Conservation (phyloP, 92 coral and sea anemone genomes). For the Epizoanthus rinbou region DNA sequence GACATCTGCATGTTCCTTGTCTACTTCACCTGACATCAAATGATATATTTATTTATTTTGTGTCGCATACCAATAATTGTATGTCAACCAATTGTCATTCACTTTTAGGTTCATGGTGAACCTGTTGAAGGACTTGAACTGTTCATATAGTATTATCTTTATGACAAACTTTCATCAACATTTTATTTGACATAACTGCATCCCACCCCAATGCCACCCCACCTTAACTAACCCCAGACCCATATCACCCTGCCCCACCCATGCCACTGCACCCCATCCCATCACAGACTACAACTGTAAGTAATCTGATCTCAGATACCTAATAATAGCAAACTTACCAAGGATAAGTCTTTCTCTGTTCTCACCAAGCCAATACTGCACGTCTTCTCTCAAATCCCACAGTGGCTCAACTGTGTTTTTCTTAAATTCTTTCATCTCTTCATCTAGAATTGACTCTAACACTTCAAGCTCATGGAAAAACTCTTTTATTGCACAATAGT, state of each 20-base stretch:
- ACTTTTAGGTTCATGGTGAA: too few species aligned
- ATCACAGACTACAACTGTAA: too few species aligned
- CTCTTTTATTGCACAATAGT: slow-evolving; percentile 68
- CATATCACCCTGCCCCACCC: too few species aligned
- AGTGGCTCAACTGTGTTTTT: slow-evolving; percentile 87
- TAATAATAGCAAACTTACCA: slow-evolving; percentile 71
- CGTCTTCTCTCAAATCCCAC: slow-evolving; percentile 93
- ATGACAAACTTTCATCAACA: too few species aligned
- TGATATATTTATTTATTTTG: neutral
- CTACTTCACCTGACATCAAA: slow-evolving; percentile 58
- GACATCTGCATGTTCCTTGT: slow-evolving; percentile 82
- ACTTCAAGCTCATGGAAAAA: slow-evolving; percentile 86
- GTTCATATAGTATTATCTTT: too few species aligned
- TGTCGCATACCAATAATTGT: neutral
- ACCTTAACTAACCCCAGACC: too few species aligned
- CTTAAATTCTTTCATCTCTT: slow-evolving; percentile 77
- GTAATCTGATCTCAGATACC: too few species aligned
- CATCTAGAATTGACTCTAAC: slow-evolving; percentile 73
- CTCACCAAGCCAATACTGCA: slow-evolving; percentile 93
- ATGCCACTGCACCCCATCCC: too few species aligned
- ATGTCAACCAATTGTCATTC: too few species aligned
- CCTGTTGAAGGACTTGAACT: too few species aligned
- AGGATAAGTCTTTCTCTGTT: slow-evolving; percentile 79
- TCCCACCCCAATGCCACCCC: too few species aligned
- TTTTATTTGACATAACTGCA: too few species aligned